Evolutionary conservation across 2,797 vertebrate genomes (phyloP), one percentile per base, ranked within the genome.

Genomic region (Pogoniulus pusillus): DNA sequence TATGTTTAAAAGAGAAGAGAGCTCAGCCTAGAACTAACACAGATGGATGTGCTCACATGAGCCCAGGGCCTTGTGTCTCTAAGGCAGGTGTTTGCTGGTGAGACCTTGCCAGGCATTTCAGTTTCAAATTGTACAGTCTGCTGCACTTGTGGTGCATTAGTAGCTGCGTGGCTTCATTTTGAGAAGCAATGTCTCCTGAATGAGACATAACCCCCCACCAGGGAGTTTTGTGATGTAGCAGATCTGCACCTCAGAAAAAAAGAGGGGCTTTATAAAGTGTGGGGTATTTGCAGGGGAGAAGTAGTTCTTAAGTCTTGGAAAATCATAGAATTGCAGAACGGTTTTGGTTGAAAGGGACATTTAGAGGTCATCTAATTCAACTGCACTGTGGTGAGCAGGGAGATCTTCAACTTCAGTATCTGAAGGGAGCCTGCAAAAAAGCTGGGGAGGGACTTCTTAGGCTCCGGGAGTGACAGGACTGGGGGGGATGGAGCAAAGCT

Each of bases 41-140:
- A 60, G 32, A 23, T 1, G 17, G 29, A 20, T 0, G 1, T 1
- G 2, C 23, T 85, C 13, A 22, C 0, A 0, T 53, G 39, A 89
- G 32, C 37, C 10, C 16, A 6, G 70, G 24, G 15, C 30, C 87
- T 62, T 66, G 27, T 35, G 51, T 54, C 34, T 51, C 1, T 16
- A 24, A 49, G 19, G 24, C 10, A 27, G 34, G 37, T 20, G 12
- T 66, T 75, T 76, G 18, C 26, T 70, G 70, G 8, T 4, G 16
- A 59, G 27, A 58, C 12, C 16, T 32, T 14, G 13, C 18, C 24
- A 30, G 47, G 43, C 1, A 6, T 32, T 72, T 86, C n/a, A 8
- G 55, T 29, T 16, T 27, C 0, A 2, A 30, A 1, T 1, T 5
- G 18, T 18, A 12, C 16, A 65, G 4, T 13, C 12, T 55, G 10